Evolutionary conservation across 2,888 invertebrate genomes (phyloP), one percentile per base, ranked within the genome.

Genomic region (Agonopterix heracliana): DNA sequence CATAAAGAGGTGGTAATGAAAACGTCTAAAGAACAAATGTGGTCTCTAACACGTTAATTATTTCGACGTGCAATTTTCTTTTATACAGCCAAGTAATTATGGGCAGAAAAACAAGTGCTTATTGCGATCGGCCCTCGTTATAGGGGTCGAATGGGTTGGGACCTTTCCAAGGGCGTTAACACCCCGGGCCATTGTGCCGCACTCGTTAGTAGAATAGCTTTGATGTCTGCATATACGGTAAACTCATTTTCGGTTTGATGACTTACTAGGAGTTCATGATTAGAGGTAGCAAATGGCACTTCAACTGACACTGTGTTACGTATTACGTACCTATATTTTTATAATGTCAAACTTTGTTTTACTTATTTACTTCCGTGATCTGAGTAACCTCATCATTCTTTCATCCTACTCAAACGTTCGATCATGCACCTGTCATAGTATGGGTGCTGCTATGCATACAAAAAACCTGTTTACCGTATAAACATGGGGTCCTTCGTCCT

Each of bases 91-190:
- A 55, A 60, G 60, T 57, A 65, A 67, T 65, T 61, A 66, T 61
- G 60, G 51, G 51, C 57, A 59, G 58, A 62, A 66, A 65, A 68
- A 66, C 64, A 63, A 66, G 64, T 59, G 58, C 51, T 60, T 54
- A 61, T 64, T 63, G 62, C 59, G 63, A 66, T 68, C 64, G 65
- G 63, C 44, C 44, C 53, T 57, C 57, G 57, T 59, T 61, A 54
- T 52, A 45, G 52, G 53, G 57, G 57, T 56, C 52, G 55, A 56
- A 54, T 53, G 56, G 63, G 61, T 60, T 58, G 59, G 61, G 58
- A 53, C 61, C 65, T 60, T 62, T 63, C 53, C 48, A 36, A 54
- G 47, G 43, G 48, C n/a, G 53, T 54, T 54, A 52, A 48, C 49
- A 47, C 50, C 48, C 50, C 57, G 61, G 66, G 66, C 67, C 12